A percentile compares a stretch with the other conserved stretches of the same genome.
Evolutionary conservation across 2,797 vertebrate genomes (phyloP).

Genomic region (Pantherophis alleghaniensis): DNA sequence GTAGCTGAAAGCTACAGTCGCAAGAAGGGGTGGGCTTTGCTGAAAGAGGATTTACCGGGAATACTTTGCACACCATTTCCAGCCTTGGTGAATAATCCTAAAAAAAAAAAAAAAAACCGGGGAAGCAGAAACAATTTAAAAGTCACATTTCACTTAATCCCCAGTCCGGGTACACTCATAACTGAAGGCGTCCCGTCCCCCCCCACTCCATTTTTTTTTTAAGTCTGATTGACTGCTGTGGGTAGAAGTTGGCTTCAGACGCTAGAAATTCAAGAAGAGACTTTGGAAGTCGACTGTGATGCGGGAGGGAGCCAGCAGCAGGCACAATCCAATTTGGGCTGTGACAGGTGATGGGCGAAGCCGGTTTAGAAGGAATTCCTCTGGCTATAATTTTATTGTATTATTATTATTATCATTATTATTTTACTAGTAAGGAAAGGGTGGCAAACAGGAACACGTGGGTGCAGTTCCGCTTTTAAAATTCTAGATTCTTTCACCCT

Average conservation of each 20-base stretch:
- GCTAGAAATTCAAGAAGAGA: slow-evolving; percentile 61
- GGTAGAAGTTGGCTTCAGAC: slow-evolving; percentile 57
- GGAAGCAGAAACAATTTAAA: slow-evolving; percentile 76
- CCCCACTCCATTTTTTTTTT: not conserved
- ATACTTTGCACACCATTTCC: slow-evolving; percentile 69
- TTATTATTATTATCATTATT: not conserved
- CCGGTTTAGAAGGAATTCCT: slow-evolving; percentile 17
- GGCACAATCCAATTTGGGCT: slow-evolving; percentile 64
- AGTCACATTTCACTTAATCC: slow-evolving; percentile 81
- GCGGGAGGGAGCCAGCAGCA: slow-evolving; percentile 57
- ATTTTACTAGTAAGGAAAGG: too few species aligned
- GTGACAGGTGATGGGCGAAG: slow-evolving; percentile 59
- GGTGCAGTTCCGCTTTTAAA: not conserved
- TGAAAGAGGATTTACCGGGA: slow-evolving; percentile 73
- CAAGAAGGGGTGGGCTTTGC: slow-evolving; percentile 48
- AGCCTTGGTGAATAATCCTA: slow-evolving; percentile 73
- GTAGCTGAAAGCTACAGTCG: slow-evolving; percentile 28
- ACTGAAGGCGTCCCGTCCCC: slow-evolving; percentile 69
- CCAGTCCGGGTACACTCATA: slow-evolving; percentile 73
- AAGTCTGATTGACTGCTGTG: slow-evolving; percentile 67
- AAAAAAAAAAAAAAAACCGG: slow-evolving; percentile 25
- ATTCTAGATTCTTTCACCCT: not conserved
- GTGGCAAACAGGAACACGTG: not conserved
- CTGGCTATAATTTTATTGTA: not conserved
- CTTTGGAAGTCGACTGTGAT: slow-evolving; percentile 54